A percentile compares a stretch with the other conserved stretches of the same genome.
Conservation (phyloP, 2,888 invertebrate species). For the Plemyria rubiginata region DNA sequence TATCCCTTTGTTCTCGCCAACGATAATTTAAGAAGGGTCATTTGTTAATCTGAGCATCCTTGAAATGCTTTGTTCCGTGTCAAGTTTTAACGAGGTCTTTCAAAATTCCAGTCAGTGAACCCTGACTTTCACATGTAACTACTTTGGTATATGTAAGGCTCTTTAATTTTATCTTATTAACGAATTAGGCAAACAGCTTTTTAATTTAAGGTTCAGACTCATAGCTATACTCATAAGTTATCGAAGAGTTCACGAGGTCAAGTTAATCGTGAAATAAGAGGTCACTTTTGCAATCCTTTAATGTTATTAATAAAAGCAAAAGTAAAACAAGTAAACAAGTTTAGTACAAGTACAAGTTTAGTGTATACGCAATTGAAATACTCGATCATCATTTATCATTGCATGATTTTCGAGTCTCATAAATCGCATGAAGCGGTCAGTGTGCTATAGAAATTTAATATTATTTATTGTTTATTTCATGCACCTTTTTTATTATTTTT, state of each 20-base stretch:
- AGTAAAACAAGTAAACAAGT: constrained; percentile 9
- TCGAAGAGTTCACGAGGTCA: constrained; percentile 38
- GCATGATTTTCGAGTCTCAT: constrained; percentile 55
- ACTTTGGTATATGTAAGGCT: background rate
- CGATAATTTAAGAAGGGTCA: constrained; percentile 2
- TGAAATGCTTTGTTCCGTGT: constrained; percentile 7
- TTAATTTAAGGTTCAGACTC: constrained; percentile 3
- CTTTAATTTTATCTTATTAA: background rate
- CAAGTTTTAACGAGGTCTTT: background rate
- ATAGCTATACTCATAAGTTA: too few species aligned
- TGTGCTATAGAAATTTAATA: constrained; percentile 25
- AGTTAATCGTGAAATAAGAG: constrained; percentile 33
- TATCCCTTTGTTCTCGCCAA: constrained; percentile 5
- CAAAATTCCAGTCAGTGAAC: background rate
- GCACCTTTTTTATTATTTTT: constrained; percentile 36
- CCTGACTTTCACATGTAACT: background rate
- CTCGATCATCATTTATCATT: constrained; percentile 25
- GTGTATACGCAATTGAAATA: constrained; percentile 6
- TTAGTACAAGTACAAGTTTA: too few species aligned
- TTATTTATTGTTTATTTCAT: constrained; percentile 44
- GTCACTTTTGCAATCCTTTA: constrained; percentile 26
- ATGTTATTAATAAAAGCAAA: constrained; percentile 17
- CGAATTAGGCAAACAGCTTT: background rate
- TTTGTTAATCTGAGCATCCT: constrained; percentile 7
- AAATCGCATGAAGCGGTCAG: constrained; percentile 59